Evolutionary conservation across 2,888 invertebrate genomes (phyloP), one percentile per base, ranked within the genome.

Genomic region (Ophioninae sp.): DNA sequence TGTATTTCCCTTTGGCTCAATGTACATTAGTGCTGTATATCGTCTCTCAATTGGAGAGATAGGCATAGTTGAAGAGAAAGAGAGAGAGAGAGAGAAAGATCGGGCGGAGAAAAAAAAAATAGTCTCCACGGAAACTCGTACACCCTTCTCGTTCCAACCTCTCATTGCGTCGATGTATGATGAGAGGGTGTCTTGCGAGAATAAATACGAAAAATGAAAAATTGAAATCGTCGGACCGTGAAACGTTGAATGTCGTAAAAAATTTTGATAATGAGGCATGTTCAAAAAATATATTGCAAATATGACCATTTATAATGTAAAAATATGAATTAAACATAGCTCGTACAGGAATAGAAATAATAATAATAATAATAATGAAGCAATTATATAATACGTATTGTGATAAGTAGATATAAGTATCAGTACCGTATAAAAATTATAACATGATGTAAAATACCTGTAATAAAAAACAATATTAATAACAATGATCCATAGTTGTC

Each of bases 1-100:
- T 85, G 57, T 84, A 75, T 85, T 81, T 81, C 67, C 30, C 82
- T 81, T 81, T 67, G 61, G 65, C 78, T 75, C 81, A 37, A 79
- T 74, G 62, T 72, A 59, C 70, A 73, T 72, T 44, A 65, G 64
- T 70, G 64, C 67, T 76, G 77, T 81, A 78, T 74, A 64, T 70
- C 74, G 70, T 39, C 39, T 56, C 78, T 84, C 78, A 81, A 81
- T 81, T n/a, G 75, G 61, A 56, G 10, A 74, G 21, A 69, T 39
- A 68, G 70, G 59, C 67, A 73, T 17, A 41, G n/a, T n/a, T n/a
- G n/a, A n/a, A n/a, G n/a, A n/a, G n/a, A n/a, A n/a, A n/a, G n/a
- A n/a, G n/a, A n/a, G n/a, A n/a, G n/a, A n/a, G n/a, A 50, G 37
- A 74, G 78, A 62, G 23, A 62, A 20, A 13, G 23, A 41, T 41